Evolutionary conservation across 2,113 vertebrate species (phyloP).

Genomic region (Zosterops lateralis): DNA sequence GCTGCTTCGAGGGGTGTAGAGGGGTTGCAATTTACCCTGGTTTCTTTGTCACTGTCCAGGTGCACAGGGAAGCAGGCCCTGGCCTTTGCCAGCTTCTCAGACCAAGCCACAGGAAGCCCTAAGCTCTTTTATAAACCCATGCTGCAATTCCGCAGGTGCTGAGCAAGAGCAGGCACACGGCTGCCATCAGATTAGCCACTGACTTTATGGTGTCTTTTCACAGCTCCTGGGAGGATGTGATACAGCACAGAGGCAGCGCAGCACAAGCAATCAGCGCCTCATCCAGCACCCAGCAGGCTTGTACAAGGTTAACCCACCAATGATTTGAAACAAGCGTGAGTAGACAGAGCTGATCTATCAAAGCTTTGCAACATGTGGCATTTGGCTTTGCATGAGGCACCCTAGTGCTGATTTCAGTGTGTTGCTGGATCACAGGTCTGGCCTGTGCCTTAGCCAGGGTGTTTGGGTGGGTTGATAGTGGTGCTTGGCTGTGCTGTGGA

Average conservation of each 20-base stretch:
- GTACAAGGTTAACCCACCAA: background rate
- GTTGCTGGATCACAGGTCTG: background rate
- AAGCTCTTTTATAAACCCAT: background rate
- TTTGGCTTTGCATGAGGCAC: background rate
- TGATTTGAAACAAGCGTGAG: accelerated
- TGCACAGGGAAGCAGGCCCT: background rate
- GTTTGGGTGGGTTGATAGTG: background rate
- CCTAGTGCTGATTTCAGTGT: accelerated
- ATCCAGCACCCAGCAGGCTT: accelerated
- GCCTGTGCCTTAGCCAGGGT: background rate
- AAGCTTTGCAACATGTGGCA: background rate
- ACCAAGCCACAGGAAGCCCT: background rate
- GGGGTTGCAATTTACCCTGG: background rate
- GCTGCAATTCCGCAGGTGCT: accelerated
- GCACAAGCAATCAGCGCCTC: accelerated
- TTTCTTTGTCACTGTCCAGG: background rate
- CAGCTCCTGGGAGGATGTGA: accelerated
- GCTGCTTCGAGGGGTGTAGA: background rate
- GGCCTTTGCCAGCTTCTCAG: background rate
- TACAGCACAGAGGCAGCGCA: background rate
- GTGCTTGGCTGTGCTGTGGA: background rate
- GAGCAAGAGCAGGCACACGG: background rate
- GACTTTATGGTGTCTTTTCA: background rate
- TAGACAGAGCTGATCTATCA: background rate
- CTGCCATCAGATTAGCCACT: background rate